phyloP scores from a whole-genome alignment of 2,888 invertebrate species.

The Amphipoea lucens region DNA sequence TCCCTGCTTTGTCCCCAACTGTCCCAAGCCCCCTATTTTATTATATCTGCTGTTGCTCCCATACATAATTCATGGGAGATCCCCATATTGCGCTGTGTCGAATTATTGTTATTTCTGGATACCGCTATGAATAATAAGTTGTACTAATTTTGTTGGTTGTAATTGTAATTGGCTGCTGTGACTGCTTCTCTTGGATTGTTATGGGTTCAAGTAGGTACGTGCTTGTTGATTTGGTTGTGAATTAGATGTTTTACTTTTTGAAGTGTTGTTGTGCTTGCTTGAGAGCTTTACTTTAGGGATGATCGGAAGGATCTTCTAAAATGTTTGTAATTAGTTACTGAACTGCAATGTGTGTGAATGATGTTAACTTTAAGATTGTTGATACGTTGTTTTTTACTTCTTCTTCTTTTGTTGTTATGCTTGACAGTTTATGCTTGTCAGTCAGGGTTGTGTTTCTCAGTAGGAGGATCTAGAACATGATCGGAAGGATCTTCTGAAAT shows the following conservation, averaged over 20 bases:
- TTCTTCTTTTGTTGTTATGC: background rate
- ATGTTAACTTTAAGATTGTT: background rate
- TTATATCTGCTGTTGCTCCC: slow-evolving; percentile 73
- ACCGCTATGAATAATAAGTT: slow-evolving; percentile 64
- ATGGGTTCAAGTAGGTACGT: slow-evolving; percentile 18
- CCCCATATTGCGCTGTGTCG: slow-evolving; percentile 68
- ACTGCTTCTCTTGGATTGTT: slow-evolving; percentile 15
- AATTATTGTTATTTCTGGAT: slow-evolving; percentile 72
- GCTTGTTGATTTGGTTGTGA: slow-evolving; percentile 20
- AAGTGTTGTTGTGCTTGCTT: background rate
- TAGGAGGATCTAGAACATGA: background rate
- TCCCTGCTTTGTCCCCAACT: slow-evolving; percentile 72
- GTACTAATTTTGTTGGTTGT: slow-evolving; percentile 65
- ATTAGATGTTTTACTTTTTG: slow-evolving; percentile 16
- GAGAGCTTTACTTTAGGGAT: background rate
- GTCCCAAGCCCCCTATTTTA: slow-evolving; percentile 71
- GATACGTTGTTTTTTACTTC: background rate
- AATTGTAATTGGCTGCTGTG: slow-evolving; percentile 70
- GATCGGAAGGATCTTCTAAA: background rate
- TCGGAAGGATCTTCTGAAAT: background rate
- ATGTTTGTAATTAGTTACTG: too few relatives aligned
- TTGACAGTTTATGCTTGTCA: background rate
- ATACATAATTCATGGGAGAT: slow-evolving; percentile 84
- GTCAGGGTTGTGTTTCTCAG: background rate
- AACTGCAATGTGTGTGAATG: too few relatives aligned